phyloP scores from a whole-genome alignment of 1,140 invertebrate genomes.

The Anoplophora glabripennis region DNA sequence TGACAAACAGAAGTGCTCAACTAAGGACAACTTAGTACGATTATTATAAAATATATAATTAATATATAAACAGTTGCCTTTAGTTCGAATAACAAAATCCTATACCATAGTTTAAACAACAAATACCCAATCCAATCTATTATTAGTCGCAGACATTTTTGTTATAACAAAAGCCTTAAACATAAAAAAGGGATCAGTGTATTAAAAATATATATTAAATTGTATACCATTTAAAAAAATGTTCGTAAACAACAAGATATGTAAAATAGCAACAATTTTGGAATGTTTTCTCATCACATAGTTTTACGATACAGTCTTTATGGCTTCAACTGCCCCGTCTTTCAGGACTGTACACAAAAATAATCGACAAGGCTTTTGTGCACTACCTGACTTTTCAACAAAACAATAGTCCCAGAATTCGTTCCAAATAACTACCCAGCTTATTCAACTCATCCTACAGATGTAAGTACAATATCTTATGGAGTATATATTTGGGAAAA shows the following conservation, averaged over 20 bases:
- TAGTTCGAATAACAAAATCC: slow-evolving; percentile 17
- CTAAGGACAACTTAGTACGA: slow-evolving; percentile 15
- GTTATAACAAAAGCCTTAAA: slow-evolving; percentile 37
- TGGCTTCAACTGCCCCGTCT: too few species aligned
- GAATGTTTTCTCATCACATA: slow-evolving; percentile 34
- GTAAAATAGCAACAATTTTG: slow-evolving; percentile 21
- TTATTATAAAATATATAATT: background rate
- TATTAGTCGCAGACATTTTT: slow-evolving; percentile 36
- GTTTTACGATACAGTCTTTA: slow-evolving; percentile 11
- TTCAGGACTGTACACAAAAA: too few species aligned
- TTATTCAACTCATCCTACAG: too few species aligned
- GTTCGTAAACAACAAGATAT: slow-evolving; percentile 17
- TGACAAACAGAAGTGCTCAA: slow-evolving; percentile 11
- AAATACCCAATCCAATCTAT: slow-evolving; percentile 36
- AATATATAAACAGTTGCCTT: slow-evolving; percentile 13
- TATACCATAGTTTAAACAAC: slow-evolving; percentile 25
- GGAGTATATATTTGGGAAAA: too few species aligned
- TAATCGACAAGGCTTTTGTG: too few species aligned
- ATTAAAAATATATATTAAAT: slow-evolving; percentile 17
- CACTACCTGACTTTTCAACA: too few species aligned
- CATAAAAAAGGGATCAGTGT: slow-evolving; percentile 11
- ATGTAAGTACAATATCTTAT: too few species aligned
- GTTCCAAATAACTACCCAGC: too few species aligned
- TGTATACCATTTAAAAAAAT: slow-evolving; percentile 23
- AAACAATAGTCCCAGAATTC: too few species aligned